A percentile compares a stretch with the other conserved stretches of the same genome.
Evolutionary conservation across 2,797 vertebrate genomes (phyloP).

Genomic region (Crocodylus rhombifer): DNA sequence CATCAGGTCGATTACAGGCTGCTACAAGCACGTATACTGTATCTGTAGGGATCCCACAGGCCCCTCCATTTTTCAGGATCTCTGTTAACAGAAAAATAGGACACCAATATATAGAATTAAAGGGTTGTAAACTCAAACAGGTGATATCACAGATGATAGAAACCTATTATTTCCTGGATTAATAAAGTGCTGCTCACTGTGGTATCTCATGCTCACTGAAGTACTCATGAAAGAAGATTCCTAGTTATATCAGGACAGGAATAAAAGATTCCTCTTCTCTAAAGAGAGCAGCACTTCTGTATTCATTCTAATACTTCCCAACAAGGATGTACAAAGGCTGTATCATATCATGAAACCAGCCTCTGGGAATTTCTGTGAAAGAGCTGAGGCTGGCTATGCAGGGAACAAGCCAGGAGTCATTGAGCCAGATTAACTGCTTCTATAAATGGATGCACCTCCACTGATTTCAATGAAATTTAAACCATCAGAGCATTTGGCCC

Average conservation of each 20-base stretch:
- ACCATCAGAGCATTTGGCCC: background rate
- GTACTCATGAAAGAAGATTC: background rate
- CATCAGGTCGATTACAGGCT: constrained; percentile 89
- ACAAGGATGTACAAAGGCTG: background rate
- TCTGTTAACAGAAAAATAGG: constrained; percentile 76
- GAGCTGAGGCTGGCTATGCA: rapidly evolving
- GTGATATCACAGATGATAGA: background rate
- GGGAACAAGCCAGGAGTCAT: background rate
- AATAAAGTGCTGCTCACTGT: background rate
- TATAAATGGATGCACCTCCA: background rate
- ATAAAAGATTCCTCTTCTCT: background rate
- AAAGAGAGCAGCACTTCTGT: background rate
- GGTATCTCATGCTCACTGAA: background rate
- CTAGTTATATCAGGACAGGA: background rate
- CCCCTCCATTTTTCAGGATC: constrained; percentile 91
- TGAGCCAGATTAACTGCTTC: background rate
- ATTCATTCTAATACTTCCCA: background rate
- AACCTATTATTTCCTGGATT: background rate
- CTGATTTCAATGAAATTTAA: background rate
- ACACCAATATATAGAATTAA: background rate
- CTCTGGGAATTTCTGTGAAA: background rate
- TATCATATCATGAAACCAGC: background rate
- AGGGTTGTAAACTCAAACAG: background rate
- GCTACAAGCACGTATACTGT: constrained; percentile 93
- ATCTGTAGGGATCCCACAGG: constrained; percentile 91